Conservation (phyloP, 2,797 vertebrate genomes). For the Mastacembelus armatus region DNA sequence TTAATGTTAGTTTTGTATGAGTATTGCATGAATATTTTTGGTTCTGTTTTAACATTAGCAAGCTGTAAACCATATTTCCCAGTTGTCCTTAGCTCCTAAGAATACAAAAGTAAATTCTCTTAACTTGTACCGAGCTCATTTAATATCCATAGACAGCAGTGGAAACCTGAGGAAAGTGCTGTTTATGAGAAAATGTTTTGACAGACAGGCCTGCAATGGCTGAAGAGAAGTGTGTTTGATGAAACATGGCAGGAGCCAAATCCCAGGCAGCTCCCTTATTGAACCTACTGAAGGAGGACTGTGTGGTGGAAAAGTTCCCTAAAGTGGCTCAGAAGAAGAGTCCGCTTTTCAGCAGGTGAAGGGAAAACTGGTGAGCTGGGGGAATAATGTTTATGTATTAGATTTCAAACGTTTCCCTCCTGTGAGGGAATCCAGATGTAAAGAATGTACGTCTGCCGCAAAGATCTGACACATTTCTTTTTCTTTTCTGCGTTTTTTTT, state of each 20-base stretch:
- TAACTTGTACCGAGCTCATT: constrained; percentile 7
- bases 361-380: constrained; percentile 44
- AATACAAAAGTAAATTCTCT: constrained; percentile 21
- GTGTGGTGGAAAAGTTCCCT: constrained; percentile 74
- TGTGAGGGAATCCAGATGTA: constrained; percentile 80
- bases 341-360: constrained; percentile 48
- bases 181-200: constrained; percentile 55
- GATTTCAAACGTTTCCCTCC: constrained; percentile 79
- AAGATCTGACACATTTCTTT: constrained; percentile 74
- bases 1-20: too few species aligned
- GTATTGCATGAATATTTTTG: background rate
- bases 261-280: constrained; percentile 75
- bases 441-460: constrained; percentile 76
- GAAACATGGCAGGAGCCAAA: constrained; percentile 79
- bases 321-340: constrained; percentile 76
- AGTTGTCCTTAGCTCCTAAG: constrained; percentile 17
- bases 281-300: constrained; percentile 73
- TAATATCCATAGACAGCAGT: constrained; percentile 27
- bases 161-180: constrained; percentile 40
- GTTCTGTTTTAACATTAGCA: background rate
- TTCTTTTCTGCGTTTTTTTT: constrained; percentile 47
- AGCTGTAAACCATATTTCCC: background rate
- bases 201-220: constrained; percentile 65
- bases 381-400: constrained; percentile 83
- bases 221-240: constrained; percentile 75